Conservation (phyloP, 2,888 invertebrate species). For the Apomyelois bistriatella region DNA sequence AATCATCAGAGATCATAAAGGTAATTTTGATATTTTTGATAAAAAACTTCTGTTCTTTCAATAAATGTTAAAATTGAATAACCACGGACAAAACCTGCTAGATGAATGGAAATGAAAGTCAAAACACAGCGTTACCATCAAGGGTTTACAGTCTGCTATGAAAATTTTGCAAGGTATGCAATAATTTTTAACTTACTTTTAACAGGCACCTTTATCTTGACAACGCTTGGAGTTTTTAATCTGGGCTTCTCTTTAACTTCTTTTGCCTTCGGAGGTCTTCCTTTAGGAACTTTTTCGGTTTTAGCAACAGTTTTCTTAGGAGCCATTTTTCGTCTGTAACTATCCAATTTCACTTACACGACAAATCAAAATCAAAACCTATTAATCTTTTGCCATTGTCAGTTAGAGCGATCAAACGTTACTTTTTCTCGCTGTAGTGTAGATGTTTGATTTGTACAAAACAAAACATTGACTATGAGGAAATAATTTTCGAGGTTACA, state of each 20-base stretch:
- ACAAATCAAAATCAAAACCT: background rate
- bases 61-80: too few relatives aligned
- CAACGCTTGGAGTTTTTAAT: constrained; percentile 29
- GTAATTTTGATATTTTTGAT: too few relatives aligned
- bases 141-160: too few relatives aligned
- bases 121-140: too few relatives aligned
- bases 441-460: too few relatives aligned
- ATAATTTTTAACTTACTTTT: constrained; percentile 20
- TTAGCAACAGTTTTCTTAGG: constrained; percentile 28
- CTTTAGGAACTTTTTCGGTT: constrained; percentile 16
- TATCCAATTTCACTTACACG: background rate
- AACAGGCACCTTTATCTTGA: constrained; percentile 33
- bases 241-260: constrained; percentile 28
- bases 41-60: too few relatives aligned
- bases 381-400: background rate
- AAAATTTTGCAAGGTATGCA: constrained; percentile 16
- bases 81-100: too few relatives aligned
- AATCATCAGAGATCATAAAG: too few relatives aligned
- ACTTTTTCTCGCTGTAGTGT: too few relatives aligned
- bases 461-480: too few relatives aligned
- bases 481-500: too few relatives aligned
- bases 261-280: constrained; percentile 18
- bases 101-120: too few relatives aligned
- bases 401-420: background rate
- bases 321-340: background rate